Evolutionary conservation across 2,113 vertebrate genomes (phyloP).

Genomic region (Calidris pygmaea): DNA sequence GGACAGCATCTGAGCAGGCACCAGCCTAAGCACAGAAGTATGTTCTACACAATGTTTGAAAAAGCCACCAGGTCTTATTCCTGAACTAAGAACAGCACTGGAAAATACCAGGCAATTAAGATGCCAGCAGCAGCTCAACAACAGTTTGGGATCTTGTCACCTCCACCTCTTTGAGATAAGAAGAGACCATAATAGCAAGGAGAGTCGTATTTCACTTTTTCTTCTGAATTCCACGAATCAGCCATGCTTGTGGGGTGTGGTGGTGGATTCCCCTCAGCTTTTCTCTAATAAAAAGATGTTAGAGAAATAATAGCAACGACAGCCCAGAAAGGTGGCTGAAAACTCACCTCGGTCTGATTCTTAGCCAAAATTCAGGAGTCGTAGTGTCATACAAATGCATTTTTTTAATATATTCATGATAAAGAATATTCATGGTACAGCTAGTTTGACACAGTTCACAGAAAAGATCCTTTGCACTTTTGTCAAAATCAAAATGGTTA

Average conservation of each 20-base stretch:
- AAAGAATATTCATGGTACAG: background rate
- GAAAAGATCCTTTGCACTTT: background rate
- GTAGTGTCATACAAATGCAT: rapidly evolving
- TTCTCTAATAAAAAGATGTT: background rate
- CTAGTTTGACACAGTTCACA: background rate
- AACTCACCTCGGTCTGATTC: background rate
- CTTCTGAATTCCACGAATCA: background rate
- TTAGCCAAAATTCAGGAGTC: background rate
- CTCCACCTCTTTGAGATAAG: background rate
- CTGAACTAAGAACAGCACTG: background rate
- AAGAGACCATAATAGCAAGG: background rate
- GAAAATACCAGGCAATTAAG: background rate
- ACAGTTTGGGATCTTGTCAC: background rate
- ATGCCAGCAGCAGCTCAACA: background rate
- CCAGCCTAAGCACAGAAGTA: background rate
- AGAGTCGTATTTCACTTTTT: background rate
- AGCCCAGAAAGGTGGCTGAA: background rate
- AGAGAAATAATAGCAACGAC: background rate
- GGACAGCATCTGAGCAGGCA: background rate
- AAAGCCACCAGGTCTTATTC: background rate
- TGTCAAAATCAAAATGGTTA: background rate
- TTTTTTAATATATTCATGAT: background rate
- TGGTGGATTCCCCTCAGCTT: background rate
- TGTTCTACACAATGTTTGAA: background rate
- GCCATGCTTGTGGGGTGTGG: background rate